Evolutionary conservation across 2,113 vertebrate species (phyloP), one percentile per base, ranked within the genome.

Genomic region (Entomyzon cyanotis): DNA sequence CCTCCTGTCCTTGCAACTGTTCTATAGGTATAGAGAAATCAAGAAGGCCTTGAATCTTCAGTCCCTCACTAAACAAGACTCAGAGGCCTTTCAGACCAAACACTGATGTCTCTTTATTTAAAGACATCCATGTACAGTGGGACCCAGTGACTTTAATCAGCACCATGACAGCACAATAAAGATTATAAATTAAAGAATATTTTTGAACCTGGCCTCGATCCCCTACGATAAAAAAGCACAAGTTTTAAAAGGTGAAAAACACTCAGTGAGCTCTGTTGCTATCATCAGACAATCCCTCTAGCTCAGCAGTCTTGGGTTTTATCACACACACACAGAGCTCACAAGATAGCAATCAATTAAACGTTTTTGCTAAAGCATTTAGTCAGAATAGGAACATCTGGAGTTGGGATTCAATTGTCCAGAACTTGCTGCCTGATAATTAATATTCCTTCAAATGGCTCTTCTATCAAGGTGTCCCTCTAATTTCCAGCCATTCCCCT

Each of bases 371-470:
- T 91, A 68, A 73, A 95, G 91, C 90, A 86, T 73, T 97, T 96
- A 95, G 67, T 96, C 93, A 93, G 83, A 97, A 97, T 84, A 87
- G 58, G 85, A 97, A 96, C 97, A 97, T 98, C 98, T 98, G 97
- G 97, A 97, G 84, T 52, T 91, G 42, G 84, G 89, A 97, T 95
- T 98, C 97, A 98, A 97, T 98, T 97, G 96, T 93, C 96, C 94
- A 97, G 97, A 98, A 98, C 97, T 96, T 93, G 95, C 93, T 93
- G 89, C 84, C 79, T 92, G 94, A 65, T 96, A 97, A 97, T 98
- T 97, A 96, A 97, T 97, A 97, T 95, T 97, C 85, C 82, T 93
- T 94, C 96, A 97, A 92, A 96, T 65, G 62, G 84, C 65, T 84
- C 9, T 77, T 92, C 78, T 86, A 44, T 80, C 89, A 97, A 96